Evolutionary conservation across 2,113 vertebrate species (phyloP), one percentile per base, ranked within the genome.

Genomic region (Callipepla californica): DNA sequence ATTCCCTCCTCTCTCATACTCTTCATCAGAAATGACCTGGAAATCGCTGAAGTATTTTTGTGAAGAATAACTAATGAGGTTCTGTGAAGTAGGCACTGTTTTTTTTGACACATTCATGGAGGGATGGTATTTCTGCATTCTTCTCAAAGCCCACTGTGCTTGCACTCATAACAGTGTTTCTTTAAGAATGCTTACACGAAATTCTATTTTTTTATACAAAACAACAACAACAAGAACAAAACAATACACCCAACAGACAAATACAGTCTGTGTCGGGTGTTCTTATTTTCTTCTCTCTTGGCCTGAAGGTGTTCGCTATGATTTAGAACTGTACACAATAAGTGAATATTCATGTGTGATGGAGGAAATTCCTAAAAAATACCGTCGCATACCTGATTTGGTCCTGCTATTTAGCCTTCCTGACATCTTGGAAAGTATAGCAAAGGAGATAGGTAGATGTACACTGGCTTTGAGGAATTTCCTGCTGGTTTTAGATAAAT

Each of bases 41-140:
- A 90, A 88, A 93, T 88, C 63, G 83, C 73, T 85, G 40, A 66
- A 80, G 42, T 53, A 32, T 69, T 91, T 94, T 21, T 34, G 12
- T 67, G 19, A 28, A 69, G 47, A 1, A 0, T 81, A 92, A 81
- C 81, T 90, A 47, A 86, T 34, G 36, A 47, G 10, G 7, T 61
- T 91, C 30, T 21, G 65, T 75, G 32, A 89, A 84, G 73, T 34
- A 77, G 47, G 51, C 51, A 53, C 28, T 53, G 76, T 16, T 76
- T 17, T 94, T 86, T 91, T 67, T 74, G 89, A 75, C 66, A 68
- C 61, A 81, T 47, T 53, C 66, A 16, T 34, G 68, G 13, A 38
- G 30, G 22, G 50, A 83, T 38, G 70, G 11, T 59, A 40, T 38
- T 74, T 81, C 69, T 72, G 16, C 30, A 7, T 84, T 80, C 79